phyloP scores from a whole-genome alignment of 1,140 invertebrate genomes.

The Trichonephila clavipes region DNA sequence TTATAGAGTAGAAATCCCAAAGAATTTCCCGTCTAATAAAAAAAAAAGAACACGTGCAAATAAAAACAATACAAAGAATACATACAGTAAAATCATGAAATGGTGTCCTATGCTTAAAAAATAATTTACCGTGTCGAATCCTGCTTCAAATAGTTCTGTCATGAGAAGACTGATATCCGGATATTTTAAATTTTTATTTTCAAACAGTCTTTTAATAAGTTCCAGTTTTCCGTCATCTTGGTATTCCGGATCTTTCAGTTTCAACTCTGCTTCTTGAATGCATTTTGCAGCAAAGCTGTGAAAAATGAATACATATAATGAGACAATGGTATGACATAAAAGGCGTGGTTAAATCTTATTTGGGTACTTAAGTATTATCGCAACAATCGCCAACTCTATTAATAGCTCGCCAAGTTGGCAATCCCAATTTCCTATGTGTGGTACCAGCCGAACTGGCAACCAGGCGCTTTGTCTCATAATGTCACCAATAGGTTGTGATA shows the following conservation, averaged over 20 bases:
- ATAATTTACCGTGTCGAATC: constrained; percentile 89
- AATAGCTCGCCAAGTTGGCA: too few relatives aligned
- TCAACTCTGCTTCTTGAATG: constrained; percentile 24
- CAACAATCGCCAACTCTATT: too few relatives aligned
- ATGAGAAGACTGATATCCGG: constrained; percentile 87
- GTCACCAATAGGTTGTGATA: too few relatives aligned
- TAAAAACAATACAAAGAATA: not conserved
- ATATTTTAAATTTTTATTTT: not conserved
- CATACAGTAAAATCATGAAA: too few relatives aligned
- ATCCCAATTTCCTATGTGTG: too few relatives aligned
- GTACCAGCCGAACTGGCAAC: too few relatives aligned
- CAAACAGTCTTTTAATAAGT: constrained; percentile 21
- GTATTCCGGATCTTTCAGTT: not conserved
- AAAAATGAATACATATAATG: not conserved
- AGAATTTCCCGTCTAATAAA: constrained; percentile 89
- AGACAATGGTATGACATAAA: not conserved
- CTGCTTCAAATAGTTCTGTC: constrained; percentile 91
- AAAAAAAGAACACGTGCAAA: not conserved
- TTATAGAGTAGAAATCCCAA: constrained; percentile 91
- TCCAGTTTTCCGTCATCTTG: constrained; percentile 1
- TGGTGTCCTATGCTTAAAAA: too few relatives aligned
- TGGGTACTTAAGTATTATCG: too few relatives aligned
- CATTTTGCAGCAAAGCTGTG: constrained; percentile 53
- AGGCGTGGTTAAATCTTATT: too few relatives aligned
- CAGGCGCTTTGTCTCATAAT: too few relatives aligned